These are phyloP conservation scores for Nephila pilipes DNA, from an alignment of 1,140 invertebrate genomes.

Conservation along the genomic window DNA sequence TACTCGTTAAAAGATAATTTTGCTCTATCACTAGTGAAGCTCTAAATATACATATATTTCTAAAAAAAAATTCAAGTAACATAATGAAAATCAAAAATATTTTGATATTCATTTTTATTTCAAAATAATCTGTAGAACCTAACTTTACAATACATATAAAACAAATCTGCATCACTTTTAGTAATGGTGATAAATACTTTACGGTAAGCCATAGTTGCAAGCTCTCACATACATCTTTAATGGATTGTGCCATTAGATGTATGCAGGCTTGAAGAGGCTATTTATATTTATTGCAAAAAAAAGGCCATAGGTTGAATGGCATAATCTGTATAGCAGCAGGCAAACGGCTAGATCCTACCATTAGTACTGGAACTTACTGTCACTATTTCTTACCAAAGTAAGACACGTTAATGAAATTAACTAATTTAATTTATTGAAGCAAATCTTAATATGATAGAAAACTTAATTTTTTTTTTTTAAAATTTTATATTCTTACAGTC, in stretches of 20 bases:
- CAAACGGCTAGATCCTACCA: slow-evolving; percentile 93
- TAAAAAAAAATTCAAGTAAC: no score
- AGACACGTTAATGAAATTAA: not conserved
- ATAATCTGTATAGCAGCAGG: slow-evolving; percentile 94
- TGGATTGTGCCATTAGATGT: slow-evolving; percentile 86
- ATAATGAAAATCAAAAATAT: no score
- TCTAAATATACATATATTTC: no score
- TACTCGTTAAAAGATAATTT: not conserved
- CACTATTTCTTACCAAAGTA: slow-evolving; percentile 92
- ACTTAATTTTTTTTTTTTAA: no score
- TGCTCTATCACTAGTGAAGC: not conserved
- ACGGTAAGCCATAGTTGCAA: slow-evolving; percentile 99
- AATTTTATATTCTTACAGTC: no score
- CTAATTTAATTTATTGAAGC: no score
- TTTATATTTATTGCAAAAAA: slow-evolving; percentile 95
- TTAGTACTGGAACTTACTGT: slow-evolving; percentile 97
- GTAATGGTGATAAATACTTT: slow-evolving; percentile 86
- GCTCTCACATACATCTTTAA: slow-evolving; percentile 94
- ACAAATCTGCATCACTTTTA: no score
- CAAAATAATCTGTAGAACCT: no score
- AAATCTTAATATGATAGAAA: not conserved
- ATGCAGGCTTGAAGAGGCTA: slow-evolving; percentile 94
- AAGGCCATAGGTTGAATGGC: slow-evolving; percentile 94
- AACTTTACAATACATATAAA: no score
- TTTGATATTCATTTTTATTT: not conserved